phyloP scores from a whole-genome alignment of 2,113 vertebrate genomes.

The Syngnathus floridae region DNA sequence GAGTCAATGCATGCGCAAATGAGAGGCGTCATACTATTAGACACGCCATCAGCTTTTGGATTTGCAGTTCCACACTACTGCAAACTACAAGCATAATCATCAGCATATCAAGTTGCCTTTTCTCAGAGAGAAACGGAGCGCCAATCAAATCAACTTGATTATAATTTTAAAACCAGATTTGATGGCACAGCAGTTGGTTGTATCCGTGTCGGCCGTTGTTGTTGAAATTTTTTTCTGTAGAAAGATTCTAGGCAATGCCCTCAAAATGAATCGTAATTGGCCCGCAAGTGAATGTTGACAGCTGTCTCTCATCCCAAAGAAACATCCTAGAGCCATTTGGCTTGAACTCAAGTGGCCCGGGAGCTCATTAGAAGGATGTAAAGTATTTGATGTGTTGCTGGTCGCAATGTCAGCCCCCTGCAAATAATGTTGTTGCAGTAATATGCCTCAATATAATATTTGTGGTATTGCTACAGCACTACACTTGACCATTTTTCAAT shows the following conservation, averaged over 20 bases:
- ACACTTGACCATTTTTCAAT: background rate
- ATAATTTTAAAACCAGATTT: background rate
- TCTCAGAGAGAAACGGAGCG: background rate
- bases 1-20: background rate
- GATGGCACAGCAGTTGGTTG: background rate
- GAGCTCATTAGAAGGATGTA: slow-evolving; percentile 23
- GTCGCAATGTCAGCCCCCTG: background rate
- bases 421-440: background rate
- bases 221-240: background rate
- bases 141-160: background rate
- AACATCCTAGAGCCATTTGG: background rate
- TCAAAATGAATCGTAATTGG: background rate
- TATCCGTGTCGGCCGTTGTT: background rate
- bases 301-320: slow-evolving; percentile 9
- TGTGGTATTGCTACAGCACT: too few species aligned
- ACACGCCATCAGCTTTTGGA: background rate
- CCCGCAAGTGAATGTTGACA: background rate
- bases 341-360: slow-evolving; percentile 1
- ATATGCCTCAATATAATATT: too few species aligned
- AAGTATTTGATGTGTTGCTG: background rate
- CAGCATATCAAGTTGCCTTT: background rate
- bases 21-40: background rate
- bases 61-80: background rate
- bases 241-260: background rate
- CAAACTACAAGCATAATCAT: background rate